These are phyloP conservation scores for Salpingus planirostris DNA, from an alignment of 2,888 invertebrate species.

Conservation along the genomic window DNA sequence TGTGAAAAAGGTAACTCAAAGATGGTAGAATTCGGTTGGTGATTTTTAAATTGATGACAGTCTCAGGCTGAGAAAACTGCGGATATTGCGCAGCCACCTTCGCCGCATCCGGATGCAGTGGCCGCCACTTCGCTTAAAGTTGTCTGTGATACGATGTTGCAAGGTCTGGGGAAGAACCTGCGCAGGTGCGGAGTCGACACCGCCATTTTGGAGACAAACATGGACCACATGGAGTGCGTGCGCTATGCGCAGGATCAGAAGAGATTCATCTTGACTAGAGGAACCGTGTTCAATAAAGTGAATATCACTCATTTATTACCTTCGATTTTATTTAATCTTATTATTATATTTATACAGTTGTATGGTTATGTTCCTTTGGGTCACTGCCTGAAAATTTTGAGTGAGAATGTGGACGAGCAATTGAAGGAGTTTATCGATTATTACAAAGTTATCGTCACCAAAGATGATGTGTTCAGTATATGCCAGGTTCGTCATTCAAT, in stretches of 20 bases:
- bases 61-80: neutral
- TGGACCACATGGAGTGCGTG: conserved; percentile 46
- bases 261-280: conserved; percentile 50
- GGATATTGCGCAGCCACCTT: conserved; percentile 26
- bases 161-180: conserved; percentile 52
- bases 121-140: conserved; percentile 36
- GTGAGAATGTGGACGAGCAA: conserved; percentile 52
- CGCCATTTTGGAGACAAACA: conserved; percentile 43
- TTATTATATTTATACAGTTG: no score
- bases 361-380: conserved; percentile 46
- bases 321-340: no score
- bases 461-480: conserved; percentile 59
- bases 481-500: conserved; percentile 53
- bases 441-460: conserved; percentile 55
- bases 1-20: conserved; percentile 35
- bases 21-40: no score
- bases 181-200: conserved; percentile 56
- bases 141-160: conserved; percentile 54
- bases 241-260: conserved; percentile 44
- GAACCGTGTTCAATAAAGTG: conserved; percentile 42
- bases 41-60: neutral
- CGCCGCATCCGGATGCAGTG: conserved; percentile 25
- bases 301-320: conserved; percentile 12
- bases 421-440: conserved; percentile 55
- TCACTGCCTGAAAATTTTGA: conserved; percentile 51